These are phyloP conservation scores for Pycnonotus jocosus DNA, from an alignment of 2,113 vertebrate species.

Conservation along the genomic window DNA sequence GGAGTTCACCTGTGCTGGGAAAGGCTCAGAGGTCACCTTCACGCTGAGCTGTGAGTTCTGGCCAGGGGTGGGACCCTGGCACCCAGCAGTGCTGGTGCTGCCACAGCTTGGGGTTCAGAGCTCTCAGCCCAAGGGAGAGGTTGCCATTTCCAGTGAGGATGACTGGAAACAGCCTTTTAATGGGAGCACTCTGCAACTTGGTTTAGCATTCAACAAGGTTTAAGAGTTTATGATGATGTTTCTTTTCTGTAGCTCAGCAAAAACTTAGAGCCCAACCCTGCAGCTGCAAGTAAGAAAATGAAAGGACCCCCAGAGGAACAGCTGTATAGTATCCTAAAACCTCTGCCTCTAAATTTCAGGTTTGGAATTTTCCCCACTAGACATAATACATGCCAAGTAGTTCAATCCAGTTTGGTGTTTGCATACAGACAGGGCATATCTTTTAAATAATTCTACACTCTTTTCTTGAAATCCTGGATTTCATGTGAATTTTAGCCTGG, in stretches of 20 bases:
- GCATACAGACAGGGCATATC: not conserved
- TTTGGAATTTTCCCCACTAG: not conserved
- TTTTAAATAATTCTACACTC: conserved; percentile 25
- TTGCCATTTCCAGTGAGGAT: not conserved
- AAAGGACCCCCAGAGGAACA: not conserved
- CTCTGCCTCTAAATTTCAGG: not conserved
- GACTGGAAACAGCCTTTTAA: not conserved
- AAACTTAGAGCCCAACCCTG: not conserved
- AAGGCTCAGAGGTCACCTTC: not conserved
- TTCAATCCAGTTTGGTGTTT: conserved; percentile 9
- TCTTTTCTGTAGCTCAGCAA: not conserved
- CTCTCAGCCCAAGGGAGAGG: not conserved
- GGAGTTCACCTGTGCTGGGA: not conserved
- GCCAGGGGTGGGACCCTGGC: not conserved
- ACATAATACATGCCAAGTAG: not conserved
- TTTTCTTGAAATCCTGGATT: conserved; percentile 31
- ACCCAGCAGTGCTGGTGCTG: not conserved
- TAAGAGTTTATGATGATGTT: not conserved
- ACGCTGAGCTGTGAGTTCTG: not conserved
- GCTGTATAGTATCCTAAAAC: not conserved
- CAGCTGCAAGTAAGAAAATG: not conserved
- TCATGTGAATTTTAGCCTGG: not conserved
- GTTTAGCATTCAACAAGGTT: not conserved
- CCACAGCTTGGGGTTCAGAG: not conserved
- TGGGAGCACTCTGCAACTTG: not conserved